Evolutionary conservation across 1,140 invertebrate genomes (phyloP), one percentile per base, ranked within the genome.

Genomic region (Anoplophora glabripennis): DNA sequence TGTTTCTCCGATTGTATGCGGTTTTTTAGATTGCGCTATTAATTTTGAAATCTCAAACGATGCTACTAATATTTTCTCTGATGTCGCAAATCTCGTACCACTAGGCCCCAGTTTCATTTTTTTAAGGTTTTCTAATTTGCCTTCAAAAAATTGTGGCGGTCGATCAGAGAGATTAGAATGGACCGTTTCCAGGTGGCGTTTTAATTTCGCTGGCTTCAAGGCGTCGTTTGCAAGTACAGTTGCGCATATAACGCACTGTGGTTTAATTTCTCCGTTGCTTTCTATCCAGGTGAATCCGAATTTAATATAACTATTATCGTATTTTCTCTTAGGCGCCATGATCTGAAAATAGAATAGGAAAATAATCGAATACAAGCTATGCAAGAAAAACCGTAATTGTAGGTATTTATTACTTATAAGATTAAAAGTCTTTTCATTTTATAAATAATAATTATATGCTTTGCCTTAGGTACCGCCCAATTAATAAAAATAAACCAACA

Each of bases 231-330:
- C 14, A 33, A 68, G 48, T 64, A 64, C 61, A 37, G 49, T 57
- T 57, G 56, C 38, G 52, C 59, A 64, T 55, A 68, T 58, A 10
- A 69, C 67, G 57, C 66, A 66, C 12, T 66, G 68, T n/a, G 60
- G 61, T 64, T 28, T 58, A 34, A 37, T 51, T 33, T 66, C 62
- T 40, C 52, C 56, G 42, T 65, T 55, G 2, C 44, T 57, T 53
- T 53, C 54, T 48, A 66, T 59, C 28, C 40, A 55, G 36, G 61
- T 58, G 61, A 64, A 68, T 1, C 38, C 53, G 1, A 33, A 12
- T 42, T 54, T 35, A 45, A 33, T 54, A 54, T 35, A 54, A 42
- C 37, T 9, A 15, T 10, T 15, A 14, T 12, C n/a, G 15, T 46
- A 46, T 1, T 46, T 12, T 21, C 44, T 3, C 10, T 46, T 46